These are phyloP conservation scores for Hirundo rustica DNA, from an alignment of 2,797 vertebrate species.

Conservation along the genomic window DNA sequence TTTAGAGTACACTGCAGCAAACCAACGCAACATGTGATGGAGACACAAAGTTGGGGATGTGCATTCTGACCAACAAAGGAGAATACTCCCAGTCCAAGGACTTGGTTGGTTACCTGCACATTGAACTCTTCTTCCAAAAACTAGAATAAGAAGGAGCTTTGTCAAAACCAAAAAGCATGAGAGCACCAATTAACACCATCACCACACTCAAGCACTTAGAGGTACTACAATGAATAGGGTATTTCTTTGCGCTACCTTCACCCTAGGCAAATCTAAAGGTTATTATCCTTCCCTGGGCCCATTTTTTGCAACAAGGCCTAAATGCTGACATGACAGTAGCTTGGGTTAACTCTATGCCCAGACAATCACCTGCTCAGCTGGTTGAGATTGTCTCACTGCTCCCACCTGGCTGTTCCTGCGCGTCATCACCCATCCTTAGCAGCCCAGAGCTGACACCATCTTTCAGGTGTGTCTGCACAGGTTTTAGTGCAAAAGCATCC, in stretches of 20 bases:
- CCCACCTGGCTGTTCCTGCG: neutral
- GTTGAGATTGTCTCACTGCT: neutral
- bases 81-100: neutral
- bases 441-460: neutral
- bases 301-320: neutral
- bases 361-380: neutral
- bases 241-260: neutral
- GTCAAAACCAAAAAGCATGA: neutral
- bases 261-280: neutral
- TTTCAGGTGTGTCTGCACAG: neutral
- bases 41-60: neutral
- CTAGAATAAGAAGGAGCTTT: neutral
- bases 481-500: neutral
- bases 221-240: neutral
- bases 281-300: neutral
- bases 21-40: neutral
- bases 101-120: neutral
- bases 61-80: neutral
- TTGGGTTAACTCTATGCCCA: neutral
- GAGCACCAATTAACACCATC: neutral
- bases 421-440: neutral
- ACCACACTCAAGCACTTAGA: neutral
- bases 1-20: neutral
- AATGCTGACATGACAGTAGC: neutral
- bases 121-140: neutral